phyloP scores from a whole-genome alignment of 2,113 vertebrate genomes.

The Chascanopsetta lugubris region DNA sequence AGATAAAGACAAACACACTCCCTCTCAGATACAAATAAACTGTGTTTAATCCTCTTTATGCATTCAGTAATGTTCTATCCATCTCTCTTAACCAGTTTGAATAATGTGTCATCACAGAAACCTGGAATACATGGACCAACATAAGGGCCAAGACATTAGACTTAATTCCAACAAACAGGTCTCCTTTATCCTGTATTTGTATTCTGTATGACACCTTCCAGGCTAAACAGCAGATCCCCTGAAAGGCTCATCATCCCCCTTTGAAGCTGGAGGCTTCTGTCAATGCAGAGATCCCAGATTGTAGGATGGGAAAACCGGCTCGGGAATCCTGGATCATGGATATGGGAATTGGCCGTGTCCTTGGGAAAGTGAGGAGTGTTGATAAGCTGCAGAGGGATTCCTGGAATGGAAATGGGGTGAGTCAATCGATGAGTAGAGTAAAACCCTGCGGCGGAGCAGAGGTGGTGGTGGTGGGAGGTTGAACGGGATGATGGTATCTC shows the following conservation, averaged over 20 bases:
- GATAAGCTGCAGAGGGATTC: slow-evolving; percentile 61
- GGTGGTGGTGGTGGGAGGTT: slow-evolving; percentile 32
- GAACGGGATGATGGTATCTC: slow-evolving; percentile 50
- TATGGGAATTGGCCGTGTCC: slow-evolving; percentile 51
- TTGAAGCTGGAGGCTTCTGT: slow-evolving; percentile 47
- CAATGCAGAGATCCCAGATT: slow-evolving; percentile 37
- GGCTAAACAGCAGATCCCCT: slow-evolving; percentile 21
- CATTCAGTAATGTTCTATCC: slow-evolving; percentile 1
- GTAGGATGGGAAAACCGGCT: slow-evolving; percentile 36
- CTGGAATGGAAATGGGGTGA: slow-evolving; percentile 63
- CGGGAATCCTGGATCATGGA: slow-evolving; percentile 37
- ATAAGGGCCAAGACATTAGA: no score
- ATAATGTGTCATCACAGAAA: background rate
- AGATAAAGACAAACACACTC: slow-evolving; percentile 26
- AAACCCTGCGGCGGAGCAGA: slow-evolving; percentile 53
- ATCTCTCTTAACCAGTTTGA: no score
- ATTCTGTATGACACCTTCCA: slow-evolving; percentile 44
- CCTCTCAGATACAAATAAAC: background rate
- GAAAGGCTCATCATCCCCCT: slow-evolving; percentile 49
- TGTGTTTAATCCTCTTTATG: slow-evolving; percentile 6
- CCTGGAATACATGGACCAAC: no score
- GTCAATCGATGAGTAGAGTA: slow-evolving; percentile 60
- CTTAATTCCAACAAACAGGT: slow-evolving; percentile 11
- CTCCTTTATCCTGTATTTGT: slow-evolving; percentile 31
- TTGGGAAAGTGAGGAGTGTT: slow-evolving; percentile 59